Evolutionary conservation across 2,888 invertebrate species (phyloP).

Genomic region (Temnothorax ravouxi): DNA sequence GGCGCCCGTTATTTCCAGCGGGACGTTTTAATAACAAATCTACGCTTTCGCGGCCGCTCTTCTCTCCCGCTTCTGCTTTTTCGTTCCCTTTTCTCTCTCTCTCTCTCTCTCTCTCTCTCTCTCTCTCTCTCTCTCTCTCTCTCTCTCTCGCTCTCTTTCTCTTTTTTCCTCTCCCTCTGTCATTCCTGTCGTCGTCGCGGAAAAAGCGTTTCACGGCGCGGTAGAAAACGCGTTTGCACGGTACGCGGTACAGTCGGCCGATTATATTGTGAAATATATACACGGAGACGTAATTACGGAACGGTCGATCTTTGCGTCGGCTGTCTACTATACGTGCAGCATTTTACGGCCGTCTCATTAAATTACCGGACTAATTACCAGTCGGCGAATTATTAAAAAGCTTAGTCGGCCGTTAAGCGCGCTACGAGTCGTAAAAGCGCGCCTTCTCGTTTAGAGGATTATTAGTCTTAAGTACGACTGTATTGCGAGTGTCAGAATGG

Average conservation of each 20-base stretch:
- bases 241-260: slow-evolving; percentile 56
- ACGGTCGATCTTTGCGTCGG: slow-evolving; percentile 71
- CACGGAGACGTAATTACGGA: slow-evolving; percentile 83
- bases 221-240: slow-evolving; percentile 63
- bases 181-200: slow-evolving; percentile 48
- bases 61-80: slow-evolving; percentile 42
- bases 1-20: slow-evolving; percentile 58
- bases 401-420: slow-evolving; percentile 83
- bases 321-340: slow-evolving; percentile 64
- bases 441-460: slow-evolving; percentile 13
- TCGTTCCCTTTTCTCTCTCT: slow-evolving; percentile 1
- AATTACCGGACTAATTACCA: slow-evolving; percentile 86
- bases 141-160: background rate
- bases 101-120: background rate
- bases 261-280: slow-evolving; percentile 84
- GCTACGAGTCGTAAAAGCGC: slow-evolving; percentile 79
- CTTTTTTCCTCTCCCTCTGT: background rate
- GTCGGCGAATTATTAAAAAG: slow-evolving; percentile 85
- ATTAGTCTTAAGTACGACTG: background rate
- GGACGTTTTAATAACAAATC: slow-evolving; percentile 65
- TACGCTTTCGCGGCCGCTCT: slow-evolving; percentile 49
- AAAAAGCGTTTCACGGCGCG: slow-evolving; percentile 59
- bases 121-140: background rate
- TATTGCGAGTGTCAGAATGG: background rate
- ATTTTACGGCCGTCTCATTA: slow-evolving; percentile 83